These are phyloP conservation scores for Podargus strigoides DNA, from an alignment of 2,797 vertebrate genomes.

Conservation along the genomic window DNA sequence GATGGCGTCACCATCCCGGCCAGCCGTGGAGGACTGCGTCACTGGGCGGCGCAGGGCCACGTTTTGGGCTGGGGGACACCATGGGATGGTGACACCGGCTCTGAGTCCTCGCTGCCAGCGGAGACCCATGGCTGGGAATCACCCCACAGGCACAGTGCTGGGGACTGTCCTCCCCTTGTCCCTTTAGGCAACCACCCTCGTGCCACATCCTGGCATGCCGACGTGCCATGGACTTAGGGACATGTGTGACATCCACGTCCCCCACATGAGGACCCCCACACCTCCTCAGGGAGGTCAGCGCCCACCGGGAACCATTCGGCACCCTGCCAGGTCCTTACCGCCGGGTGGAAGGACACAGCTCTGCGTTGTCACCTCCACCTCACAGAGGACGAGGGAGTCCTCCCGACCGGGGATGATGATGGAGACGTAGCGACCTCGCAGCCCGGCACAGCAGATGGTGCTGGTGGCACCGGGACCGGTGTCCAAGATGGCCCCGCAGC, in stretches of 20 bases:
- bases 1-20: accelerated
- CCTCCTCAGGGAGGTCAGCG: neutral
- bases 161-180: too few species aligned
- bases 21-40: neutral
- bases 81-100: too few species aligned
- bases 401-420: neutral
- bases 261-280: too few species aligned
- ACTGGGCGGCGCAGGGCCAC: neutral
- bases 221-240: neutral
- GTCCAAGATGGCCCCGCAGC: neutral
- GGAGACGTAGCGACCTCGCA: neutral
- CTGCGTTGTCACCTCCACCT: neutral
- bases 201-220: accelerated
- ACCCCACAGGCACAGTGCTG: too few species aligned
- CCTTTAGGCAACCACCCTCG: too few species aligned
- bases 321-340: neutral
- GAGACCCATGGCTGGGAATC: too few species aligned
- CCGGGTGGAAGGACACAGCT: neutral
- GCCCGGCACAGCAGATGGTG: neutral
- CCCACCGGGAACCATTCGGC: accelerated
- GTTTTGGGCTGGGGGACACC: neutral
- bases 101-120: too few species aligned
- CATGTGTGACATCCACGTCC: neutral
- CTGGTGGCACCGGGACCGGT: neutral
- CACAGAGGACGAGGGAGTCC: neutral